These are phyloP conservation scores for Panthera tigris DNA, from an alignment of 2,113 vertebrate genomes.

Conservation along the genomic window DNA sequence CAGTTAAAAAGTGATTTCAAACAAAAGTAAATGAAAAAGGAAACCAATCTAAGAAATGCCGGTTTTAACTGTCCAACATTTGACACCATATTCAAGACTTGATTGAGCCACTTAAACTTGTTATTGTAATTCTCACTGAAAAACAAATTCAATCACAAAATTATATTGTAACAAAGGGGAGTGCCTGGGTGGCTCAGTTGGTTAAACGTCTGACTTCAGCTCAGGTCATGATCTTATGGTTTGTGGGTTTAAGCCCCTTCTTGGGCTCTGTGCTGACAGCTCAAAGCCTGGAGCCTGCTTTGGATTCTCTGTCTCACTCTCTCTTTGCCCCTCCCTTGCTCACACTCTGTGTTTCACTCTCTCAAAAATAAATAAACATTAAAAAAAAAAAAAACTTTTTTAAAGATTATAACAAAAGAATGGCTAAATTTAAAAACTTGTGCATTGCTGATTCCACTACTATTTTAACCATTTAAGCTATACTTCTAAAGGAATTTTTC, in stretches of 20 bases:
- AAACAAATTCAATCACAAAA: neutral
- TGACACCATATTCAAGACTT: neutral
- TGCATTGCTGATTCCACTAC: neutral
- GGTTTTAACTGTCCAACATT: neutral
- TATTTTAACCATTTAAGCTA: neutral
- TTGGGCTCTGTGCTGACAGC: too few relatives aligned
- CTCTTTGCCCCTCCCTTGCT: too few relatives aligned
- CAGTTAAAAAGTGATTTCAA: neutral
- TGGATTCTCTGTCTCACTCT: too few relatives aligned
- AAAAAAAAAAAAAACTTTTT: too few relatives aligned
- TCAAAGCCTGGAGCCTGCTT: too few relatives aligned
- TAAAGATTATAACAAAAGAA: neutral
- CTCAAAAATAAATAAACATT: too few relatives aligned
- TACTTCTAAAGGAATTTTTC: neutral
- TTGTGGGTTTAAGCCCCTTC: too few relatives aligned
- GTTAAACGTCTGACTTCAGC: too few relatives aligned
- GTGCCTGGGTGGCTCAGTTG: neutral
- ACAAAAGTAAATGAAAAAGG: neutral
- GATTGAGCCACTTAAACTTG: neutral
- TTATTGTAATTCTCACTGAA: neutral
- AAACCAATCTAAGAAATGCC: neutral
- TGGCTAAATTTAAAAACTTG: neutral
- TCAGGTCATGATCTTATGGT: too few relatives aligned
- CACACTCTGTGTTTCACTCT: too few relatives aligned
- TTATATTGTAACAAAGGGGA: neutral